Conservation (phyloP, 2,888 invertebrate species). For the Shargacucullia verbasci region DNA sequence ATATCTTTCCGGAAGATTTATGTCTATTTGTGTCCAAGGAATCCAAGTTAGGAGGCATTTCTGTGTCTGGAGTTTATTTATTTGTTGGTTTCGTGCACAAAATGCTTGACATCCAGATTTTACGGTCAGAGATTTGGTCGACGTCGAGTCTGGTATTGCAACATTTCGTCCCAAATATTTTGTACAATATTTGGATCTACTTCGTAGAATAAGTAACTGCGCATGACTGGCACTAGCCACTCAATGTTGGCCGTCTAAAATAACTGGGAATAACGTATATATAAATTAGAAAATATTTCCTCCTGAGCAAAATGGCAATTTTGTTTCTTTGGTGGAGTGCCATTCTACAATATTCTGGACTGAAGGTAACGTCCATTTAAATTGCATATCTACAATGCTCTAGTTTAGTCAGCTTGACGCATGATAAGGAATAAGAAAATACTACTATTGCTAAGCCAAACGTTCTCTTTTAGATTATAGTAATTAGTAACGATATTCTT, state of each 20-base stretch:
- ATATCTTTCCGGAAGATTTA: constrained; percentile 20
- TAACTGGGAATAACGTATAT: background rate
- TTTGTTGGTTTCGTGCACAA: constrained; percentile 16
- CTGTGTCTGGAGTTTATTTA: constrained; percentile 17
- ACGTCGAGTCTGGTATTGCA: constrained; percentile 5
- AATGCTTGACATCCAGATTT: constrained; percentile 23
- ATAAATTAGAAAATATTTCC: too few relatives aligned
- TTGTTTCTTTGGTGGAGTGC: too few relatives aligned
- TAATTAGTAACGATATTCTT: too few relatives aligned
- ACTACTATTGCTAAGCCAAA: too few relatives aligned
- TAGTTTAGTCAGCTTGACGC: too few relatives aligned
- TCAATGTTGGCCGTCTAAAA: too few relatives aligned
- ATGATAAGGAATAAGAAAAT: too few relatives aligned
- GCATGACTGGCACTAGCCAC: background rate
- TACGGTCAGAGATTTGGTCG: constrained; percentile 10
- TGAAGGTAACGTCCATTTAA: too few relatives aligned
- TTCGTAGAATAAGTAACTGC: background rate
- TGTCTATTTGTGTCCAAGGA: constrained; percentile 18
- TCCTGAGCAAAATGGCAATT: too few relatives aligned
- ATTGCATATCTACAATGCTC: too few relatives aligned
- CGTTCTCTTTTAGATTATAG: too few relatives aligned
- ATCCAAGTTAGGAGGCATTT: constrained; percentile 17
- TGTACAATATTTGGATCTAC: constrained; percentile 2
- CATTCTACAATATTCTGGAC: too few relatives aligned
- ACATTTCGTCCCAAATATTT: constrained; percentile 27